These are phyloP conservation scores for Trinorchestia longiramus DNA, from an alignment of 1,140 invertebrate genomes.

Conservation along the genomic window DNA sequence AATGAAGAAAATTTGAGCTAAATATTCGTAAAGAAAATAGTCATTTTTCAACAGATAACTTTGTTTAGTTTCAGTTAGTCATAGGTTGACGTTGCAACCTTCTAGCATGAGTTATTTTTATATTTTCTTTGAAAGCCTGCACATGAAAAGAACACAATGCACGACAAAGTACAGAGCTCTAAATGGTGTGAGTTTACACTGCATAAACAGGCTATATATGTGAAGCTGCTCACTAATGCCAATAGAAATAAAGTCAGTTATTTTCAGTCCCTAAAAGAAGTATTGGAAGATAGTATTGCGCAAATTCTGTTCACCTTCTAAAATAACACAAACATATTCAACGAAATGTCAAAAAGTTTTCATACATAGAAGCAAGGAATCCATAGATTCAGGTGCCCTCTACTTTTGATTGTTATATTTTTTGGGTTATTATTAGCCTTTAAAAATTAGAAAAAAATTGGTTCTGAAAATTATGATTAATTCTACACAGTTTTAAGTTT, in stretches of 20 bases:
- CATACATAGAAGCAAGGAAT: no score
- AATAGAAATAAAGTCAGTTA: background rate
- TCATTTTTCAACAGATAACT: background rate
- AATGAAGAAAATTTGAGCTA: no score
- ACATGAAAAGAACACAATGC: background rate
- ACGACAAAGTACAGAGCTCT: background rate
- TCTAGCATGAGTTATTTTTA: background rate
- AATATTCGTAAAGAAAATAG: no score
- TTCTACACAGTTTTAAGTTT: no score
- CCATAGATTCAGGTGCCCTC: no score
- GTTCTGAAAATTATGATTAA: no score
- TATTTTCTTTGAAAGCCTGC: background rate
- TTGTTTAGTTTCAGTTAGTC: background rate
- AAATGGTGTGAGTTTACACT: background rate
- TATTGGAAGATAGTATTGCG: background rate
- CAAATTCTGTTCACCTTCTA: background rate
- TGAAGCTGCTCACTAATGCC: background rate
- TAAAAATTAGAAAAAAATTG: no score
- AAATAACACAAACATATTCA: background rate
- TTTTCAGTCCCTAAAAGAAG: background rate
- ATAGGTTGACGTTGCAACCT: background rate
- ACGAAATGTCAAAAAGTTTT: no score
- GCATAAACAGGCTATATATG: background rate
- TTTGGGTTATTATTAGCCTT: no score
- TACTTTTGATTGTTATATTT: no score